Base-by-base conservation (phyloP, 1,140 invertebrate species). In the Ptiloglossa arizonensis region DNA sequence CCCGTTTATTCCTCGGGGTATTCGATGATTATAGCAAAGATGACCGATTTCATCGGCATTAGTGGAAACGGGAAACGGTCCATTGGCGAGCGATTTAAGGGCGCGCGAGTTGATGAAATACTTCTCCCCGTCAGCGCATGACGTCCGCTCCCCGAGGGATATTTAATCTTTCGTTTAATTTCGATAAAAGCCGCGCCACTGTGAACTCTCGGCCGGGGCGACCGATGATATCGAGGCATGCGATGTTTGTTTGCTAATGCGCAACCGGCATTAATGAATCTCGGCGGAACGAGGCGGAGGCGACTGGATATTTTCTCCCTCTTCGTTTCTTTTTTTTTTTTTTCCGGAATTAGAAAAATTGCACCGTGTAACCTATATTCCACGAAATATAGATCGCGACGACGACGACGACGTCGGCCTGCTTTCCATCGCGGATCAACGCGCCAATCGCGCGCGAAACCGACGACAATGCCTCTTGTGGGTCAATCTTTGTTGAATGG, bases 121-220 rank as follows among this genome's bases (percentile, higher is more conserved):
- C n/a, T 41, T n/a, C 56, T 1, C 15, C 15, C 15, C 19, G 32
- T 44, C 44, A 56, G 35, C n/a, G 27, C 27, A 59, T 52, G 66
- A 46, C 57, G 67, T 44, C 35, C 57, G 32, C 32, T 70, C 48
- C 67, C 56, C 56, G 67, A 27, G 57, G 67, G 44, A 77, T 71
- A 71, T 71, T 77, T 77, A 70, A 77, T 77, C 74, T 77, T 70
- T 77, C 74, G 74, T 77, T 77, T 71, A 77, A 77, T 77, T 77
- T 77, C 74, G 74, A 77, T 77, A 77, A 77, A 77, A 77, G 74
- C 74, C 15, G 57, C 29, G 32, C 46, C 15, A 19, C 13, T 19
- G 41, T n/a, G 66, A 76, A 52, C 54, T n/a, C 24, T 66, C 41
- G 44, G 24, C 22, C 35, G 32, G 15, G 74, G 5, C 22, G 57